phyloP scores from a whole-genome alignment of 2,888 invertebrate species.

The Druceiella hillmani region DNA sequence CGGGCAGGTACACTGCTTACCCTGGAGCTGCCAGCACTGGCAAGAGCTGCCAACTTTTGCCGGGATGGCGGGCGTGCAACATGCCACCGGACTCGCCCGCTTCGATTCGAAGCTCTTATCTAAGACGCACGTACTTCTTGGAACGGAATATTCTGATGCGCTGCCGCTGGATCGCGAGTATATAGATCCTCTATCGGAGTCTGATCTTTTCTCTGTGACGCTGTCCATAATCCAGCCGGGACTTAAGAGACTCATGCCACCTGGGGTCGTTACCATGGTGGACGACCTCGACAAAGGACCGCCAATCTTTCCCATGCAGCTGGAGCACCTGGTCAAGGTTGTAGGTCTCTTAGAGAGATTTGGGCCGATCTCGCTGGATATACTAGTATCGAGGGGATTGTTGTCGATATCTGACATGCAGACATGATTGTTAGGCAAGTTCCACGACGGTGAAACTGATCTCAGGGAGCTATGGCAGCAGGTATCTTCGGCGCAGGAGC shows the following conservation, averaged over 20 bases:
- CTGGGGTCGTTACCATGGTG: slow-evolving; percentile 47
- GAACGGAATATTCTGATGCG: slow-evolving; percentile 61
- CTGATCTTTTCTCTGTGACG: slow-evolving; percentile 43
- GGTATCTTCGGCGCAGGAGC: slow-evolving; percentile 39
- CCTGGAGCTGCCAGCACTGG: slow-evolving; percentile 40
- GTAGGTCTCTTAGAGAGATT: slow-evolving; percentile 39
- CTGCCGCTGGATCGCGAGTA: slow-evolving; percentile 62
- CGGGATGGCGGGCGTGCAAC: slow-evolving; percentile 55
- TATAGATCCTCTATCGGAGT: slow-evolving; percentile 58
- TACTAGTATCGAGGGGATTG: slow-evolving; percentile 32
- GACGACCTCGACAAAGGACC: slow-evolving; percentile 61
- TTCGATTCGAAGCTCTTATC: slow-evolving; percentile 50
- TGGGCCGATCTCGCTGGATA: slow-evolving; percentile 42
- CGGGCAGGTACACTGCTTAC: slow-evolving; percentile 36
- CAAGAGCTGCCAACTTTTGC: slow-evolving; percentile 43
- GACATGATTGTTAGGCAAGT: slow-evolving; percentile 40
- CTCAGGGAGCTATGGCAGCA: slow-evolving; percentile 41
- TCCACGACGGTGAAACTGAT: slow-evolving; percentile 44
- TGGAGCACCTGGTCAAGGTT: slow-evolving; percentile 60
- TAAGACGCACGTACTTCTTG: slow-evolving; percentile 39
- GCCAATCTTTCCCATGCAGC: slow-evolving; percentile 74
- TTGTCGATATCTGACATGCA: slow-evolving; percentile 35
- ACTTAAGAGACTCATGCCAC: slow-evolving; percentile 39
- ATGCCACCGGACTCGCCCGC: slow-evolving; percentile 38
- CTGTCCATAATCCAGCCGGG: slow-evolving; percentile 57